Percentiles rank a stretch among this genome's conserved stretches.
Conservation (phyloP, 2,797 vertebrate species). For the Manis crassicaudata region DNA sequence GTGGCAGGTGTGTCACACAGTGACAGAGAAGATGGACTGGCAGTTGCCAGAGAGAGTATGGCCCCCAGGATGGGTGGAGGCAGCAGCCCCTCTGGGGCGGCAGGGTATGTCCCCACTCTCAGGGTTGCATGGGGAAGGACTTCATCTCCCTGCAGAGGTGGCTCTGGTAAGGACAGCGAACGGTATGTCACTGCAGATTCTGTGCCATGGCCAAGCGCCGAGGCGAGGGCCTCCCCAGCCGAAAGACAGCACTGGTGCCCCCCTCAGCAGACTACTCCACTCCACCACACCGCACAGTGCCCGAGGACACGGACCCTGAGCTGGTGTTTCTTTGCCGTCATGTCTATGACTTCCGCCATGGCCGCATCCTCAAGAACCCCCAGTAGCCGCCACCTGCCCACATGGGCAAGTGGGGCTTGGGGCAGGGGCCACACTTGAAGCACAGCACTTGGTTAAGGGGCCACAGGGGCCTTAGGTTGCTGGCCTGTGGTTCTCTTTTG, state of each 20-base stretch:
- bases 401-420: conserved; percentile 44
- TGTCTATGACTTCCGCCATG: conserved; percentile 98
- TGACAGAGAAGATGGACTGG: background rate
- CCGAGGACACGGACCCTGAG: conserved; percentile 95
- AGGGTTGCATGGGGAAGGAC: background rate
- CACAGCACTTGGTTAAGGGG: conserved; percentile 89
- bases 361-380: conserved; percentile 98
- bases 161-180: background rate
- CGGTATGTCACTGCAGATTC: conserved; percentile 90
- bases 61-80: background rate
- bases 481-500: conserved; percentile 67
- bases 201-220: conserved; percentile 99
- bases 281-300: conserved; percentile 96
- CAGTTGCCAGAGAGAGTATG: background rate
- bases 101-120: background rate
- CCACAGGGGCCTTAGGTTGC: conserved; percentile 49
- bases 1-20: background rate
- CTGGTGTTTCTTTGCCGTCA: conserved; percentile 99
- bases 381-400: conserved; percentile 88
- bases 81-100: too few species aligned
- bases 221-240: conserved; percentile 92
- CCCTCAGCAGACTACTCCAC: conserved; percentile 92
- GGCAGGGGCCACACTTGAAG: conserved; percentile 85
- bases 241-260: conserved; percentile 92
- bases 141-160: background rate